Conservation (phyloP, 2,888 invertebrate genomes). For the Diarsia dahlii region DNA sequence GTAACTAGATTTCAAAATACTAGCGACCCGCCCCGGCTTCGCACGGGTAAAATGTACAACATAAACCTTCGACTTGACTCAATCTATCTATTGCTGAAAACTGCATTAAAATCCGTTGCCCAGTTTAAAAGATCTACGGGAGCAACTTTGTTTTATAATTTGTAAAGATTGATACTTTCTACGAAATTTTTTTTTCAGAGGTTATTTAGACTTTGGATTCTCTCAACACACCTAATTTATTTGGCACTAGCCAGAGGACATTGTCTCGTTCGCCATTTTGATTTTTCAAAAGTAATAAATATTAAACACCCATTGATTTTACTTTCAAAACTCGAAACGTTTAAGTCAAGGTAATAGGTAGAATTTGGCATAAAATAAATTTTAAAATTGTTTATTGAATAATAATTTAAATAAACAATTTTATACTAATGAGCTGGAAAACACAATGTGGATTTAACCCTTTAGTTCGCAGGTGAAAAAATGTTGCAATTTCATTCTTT, state of each 20-base stretch:
- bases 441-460: constrained; percentile 2
- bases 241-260: not conserved
- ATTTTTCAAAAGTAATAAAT: constrained; percentile 20
- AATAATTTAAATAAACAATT: constrained; percentile 17
- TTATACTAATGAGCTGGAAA: not conserved
- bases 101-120: too few species aligned
- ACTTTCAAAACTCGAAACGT: constrained; percentile 22
- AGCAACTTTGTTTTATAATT: too few species aligned
- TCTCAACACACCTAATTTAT: not conserved
- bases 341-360: constrained; percentile 21
- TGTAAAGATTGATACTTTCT: too few species aligned
- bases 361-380: constrained; percentile 38
- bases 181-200: not conserved
- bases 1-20: not conserved
- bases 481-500: too few species aligned
- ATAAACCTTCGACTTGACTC: too few species aligned
- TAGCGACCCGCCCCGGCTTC: too few species aligned
- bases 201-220: not conserved
- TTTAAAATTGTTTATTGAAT: constrained; percentile 18
- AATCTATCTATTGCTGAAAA: too few species aligned
- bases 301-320: constrained; percentile 22
- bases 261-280: constrained; percentile 21
- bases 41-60: too few species aligned
- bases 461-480: too few species aligned
- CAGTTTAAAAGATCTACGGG: too few species aligned